Evolutionary conservation across 1,140 invertebrate genomes (phyloP).

Genomic region (Drosophila busckii): DNA sequence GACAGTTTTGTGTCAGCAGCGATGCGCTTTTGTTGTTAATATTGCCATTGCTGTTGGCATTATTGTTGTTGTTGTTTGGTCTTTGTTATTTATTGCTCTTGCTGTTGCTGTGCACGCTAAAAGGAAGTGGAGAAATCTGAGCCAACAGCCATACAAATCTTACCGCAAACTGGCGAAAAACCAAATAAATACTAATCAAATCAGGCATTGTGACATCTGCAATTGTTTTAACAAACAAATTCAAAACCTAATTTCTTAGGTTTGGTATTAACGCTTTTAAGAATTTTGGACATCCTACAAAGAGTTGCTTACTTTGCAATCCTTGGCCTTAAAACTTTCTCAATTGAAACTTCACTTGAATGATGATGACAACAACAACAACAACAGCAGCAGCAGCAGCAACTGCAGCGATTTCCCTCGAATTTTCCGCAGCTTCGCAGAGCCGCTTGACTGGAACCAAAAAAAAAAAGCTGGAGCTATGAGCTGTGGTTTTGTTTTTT

Average conservation of each 20-base stretch:
- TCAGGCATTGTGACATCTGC: too few relatives aligned
- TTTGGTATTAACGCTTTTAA: too few relatives aligned
- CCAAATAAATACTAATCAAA: too few relatives aligned
- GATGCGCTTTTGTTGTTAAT: constrained; percentile 25
- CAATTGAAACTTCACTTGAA: too few relatives aligned
- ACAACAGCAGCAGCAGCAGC: constrained; percentile 1
- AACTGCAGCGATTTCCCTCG: constrained; percentile 49
- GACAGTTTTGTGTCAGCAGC: constrained; percentile 63
- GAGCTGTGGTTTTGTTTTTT: too few relatives aligned
- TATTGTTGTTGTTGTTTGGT: background rate
- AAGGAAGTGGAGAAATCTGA: constrained; percentile 72
- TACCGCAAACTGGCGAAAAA: background rate
- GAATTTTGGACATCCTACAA: too few relatives aligned
- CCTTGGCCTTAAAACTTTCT: too few relatives aligned
- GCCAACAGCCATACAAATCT: constrained; percentile 11
- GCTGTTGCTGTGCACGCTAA: constrained; percentile 13
- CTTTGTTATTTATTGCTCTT: background rate
- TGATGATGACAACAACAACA: constrained; percentile 2
- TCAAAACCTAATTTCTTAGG: too few relatives aligned
- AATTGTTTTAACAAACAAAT: too few relatives aligned
- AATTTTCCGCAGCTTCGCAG: constrained; percentile 57
- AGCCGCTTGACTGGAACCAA: too few relatives aligned
- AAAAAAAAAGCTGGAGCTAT: constrained; percentile 43
- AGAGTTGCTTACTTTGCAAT: too few relatives aligned
- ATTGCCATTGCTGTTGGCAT: background rate